Evolutionary conservation across 2,888 invertebrate genomes (phyloP).

Genomic region (Altica lythri): DNA sequence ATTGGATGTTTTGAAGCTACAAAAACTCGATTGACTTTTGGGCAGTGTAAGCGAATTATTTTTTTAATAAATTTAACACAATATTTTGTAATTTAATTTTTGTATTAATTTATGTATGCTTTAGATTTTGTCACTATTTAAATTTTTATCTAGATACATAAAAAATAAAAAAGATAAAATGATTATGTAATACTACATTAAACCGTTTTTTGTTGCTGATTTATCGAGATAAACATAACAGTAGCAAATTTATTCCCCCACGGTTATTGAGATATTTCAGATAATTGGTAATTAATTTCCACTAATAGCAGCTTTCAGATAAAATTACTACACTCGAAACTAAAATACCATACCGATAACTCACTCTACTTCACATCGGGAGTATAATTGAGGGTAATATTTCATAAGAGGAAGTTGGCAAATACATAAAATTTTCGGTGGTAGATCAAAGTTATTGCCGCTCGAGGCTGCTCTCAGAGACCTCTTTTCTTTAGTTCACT

Average conservation of each 20-base stretch:
- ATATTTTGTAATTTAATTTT: too few species aligned
- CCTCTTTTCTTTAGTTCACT: slow-evolving; percentile 4
- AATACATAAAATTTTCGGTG: slow-evolving; percentile 51
- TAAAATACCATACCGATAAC: slow-evolving; percentile 36
- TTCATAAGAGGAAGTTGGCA: slow-evolving; percentile 45
- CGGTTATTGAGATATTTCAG: slow-evolving; percentile 28
- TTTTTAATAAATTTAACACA: too few species aligned
- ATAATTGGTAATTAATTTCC: slow-evolving; percentile 36
- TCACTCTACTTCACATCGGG: slow-evolving; percentile 40
- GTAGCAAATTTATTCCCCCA: slow-evolving; percentile 23
- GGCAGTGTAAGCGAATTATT: too few species aligned
- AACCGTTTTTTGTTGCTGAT: too few species aligned
- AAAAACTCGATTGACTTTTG: too few species aligned
- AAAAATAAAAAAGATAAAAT: too few species aligned
- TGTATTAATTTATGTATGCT: too few species aligned
- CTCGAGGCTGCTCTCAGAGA: slow-evolving; percentile 37
- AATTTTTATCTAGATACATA: too few species aligned
- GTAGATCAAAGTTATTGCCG: slow-evolving; percentile 52
- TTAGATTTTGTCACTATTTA: too few species aligned
- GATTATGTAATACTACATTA: too few species aligned
- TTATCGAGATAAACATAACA: slow-evolving; percentile 9
- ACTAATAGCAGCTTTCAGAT: slow-evolving; percentile 31
- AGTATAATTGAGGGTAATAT: slow-evolving; percentile 44
- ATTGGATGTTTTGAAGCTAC: too few species aligned
- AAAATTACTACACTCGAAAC: slow-evolving; percentile 37